phyloP scores from a whole-genome alignment of 2,888 invertebrate genomes.

The Drosophila putrida region DNA sequence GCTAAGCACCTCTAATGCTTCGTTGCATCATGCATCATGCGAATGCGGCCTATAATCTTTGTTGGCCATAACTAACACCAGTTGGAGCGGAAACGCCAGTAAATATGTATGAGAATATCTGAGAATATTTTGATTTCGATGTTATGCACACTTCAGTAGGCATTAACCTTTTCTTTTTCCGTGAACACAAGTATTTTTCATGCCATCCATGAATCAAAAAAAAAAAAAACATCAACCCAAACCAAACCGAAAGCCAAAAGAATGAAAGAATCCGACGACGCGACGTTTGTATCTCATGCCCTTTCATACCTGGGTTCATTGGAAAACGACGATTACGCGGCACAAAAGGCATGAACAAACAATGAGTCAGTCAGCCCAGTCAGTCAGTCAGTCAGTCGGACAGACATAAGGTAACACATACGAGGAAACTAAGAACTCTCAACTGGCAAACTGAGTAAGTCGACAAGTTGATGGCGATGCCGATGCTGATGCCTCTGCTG shows the following conservation, averaged over 20 bases:
- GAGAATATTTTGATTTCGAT: conserved; percentile 50
- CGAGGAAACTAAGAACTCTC: conserved; percentile 24
- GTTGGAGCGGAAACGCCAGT: conserved; percentile 71
- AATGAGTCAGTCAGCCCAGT: conserved; percentile 52
- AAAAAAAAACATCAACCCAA: conserved; percentile 42
- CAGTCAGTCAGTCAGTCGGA: conserved; percentile 18
- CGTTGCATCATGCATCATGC: conserved; percentile 2
- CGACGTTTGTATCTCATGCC: conserved; percentile 70
- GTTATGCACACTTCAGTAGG: conserved; percentile 79
- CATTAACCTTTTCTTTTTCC: conserved; percentile 72
- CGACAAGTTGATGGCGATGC: conserved; percentile 42
- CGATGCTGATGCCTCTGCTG: conserved; percentile 22
- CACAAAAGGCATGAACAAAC: conserved; percentile 76
- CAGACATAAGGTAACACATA: conserved; percentile 29
- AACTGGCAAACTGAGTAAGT: conserved; percentile 51
- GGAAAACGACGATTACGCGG: conserved; percentile 80
- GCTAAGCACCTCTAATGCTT: conserved; percentile 26
- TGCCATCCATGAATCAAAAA: conserved; percentile 74
- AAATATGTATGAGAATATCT: conserved; percentile 25
- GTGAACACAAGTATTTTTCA: conserved; percentile 63
- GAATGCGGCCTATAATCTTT: conserved; percentile 48
- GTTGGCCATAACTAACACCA: conserved; percentile 58
- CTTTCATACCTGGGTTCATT: conserved; percentile 72
- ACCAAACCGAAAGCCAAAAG: conserved; percentile 29
- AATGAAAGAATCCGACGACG: conserved; percentile 68